Evolutionary conservation across 2,888 invertebrate species (phyloP).

Genomic region (Antheraea assamensis): DNA sequence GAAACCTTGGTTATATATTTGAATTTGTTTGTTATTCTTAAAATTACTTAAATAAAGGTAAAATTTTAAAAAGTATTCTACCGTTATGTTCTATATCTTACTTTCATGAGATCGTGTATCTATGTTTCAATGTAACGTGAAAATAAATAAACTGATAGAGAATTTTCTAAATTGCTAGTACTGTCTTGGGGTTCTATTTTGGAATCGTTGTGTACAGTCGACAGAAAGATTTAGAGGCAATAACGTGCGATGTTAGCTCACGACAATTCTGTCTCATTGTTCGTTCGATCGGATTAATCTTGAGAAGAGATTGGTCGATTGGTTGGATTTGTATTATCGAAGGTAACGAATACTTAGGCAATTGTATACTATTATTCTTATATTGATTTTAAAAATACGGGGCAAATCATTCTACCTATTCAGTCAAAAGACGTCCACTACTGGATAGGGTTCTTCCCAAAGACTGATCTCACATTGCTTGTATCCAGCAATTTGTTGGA

Average conservation of each 20-base stretch:
- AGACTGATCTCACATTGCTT: too few relatives aligned
- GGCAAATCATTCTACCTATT: neutral
- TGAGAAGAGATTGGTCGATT: slow-evolving; percentile 50
- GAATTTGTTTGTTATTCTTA: too few relatives aligned
- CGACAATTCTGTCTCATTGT: slow-evolving; percentile 72
- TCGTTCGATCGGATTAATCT: slow-evolving; percentile 73
- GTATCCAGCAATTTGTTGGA: too few relatives aligned
- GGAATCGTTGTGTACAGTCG: slow-evolving; percentile 42
- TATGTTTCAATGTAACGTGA: neutral
- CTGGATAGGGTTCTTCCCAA: too few relatives aligned
- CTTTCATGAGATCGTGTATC: neutral
- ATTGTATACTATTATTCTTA: neutral
- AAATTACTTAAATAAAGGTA: too few relatives aligned
- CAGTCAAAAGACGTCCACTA: too few relatives aligned
- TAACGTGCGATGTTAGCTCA: slow-evolving; percentile 69
- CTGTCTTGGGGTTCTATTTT: slow-evolving; percentile 25
- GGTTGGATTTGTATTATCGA: slow-evolving; percentile 28
- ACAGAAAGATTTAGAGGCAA: slow-evolving; percentile 80
- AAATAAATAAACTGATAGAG: neutral
- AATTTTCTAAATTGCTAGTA: slow-evolving; percentile 18
- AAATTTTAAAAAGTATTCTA: too few relatives aligned
- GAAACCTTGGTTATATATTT: too few relatives aligned
- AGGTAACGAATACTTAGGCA: slow-evolving; percentile 14
- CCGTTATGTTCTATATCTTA: too few relatives aligned
- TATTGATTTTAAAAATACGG: neutral